Evolutionary conservation across 2,888 invertebrate species (phyloP).

Genomic region (Unio delphinus): DNA sequence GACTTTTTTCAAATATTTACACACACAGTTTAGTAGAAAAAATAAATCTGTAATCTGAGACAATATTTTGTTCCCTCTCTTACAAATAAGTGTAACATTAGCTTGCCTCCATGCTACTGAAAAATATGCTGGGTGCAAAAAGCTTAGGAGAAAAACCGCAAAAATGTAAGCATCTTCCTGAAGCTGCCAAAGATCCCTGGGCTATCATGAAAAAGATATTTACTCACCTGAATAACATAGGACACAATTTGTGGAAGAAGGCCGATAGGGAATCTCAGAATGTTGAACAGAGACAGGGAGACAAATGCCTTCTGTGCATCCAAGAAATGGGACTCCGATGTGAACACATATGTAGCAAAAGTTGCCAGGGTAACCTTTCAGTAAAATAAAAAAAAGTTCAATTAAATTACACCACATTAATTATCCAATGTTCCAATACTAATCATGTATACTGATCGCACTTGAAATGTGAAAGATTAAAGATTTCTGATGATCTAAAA

Average conservation of each 20-base stretch:
- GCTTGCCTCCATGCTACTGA: too few relatives aligned
- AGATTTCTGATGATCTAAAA: too few relatives aligned
- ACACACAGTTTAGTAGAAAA: too few relatives aligned
- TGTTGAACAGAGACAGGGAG: constrained; percentile 96
- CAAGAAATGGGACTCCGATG: constrained; percentile 85
- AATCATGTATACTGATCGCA: too few relatives aligned
- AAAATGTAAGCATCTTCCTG: constrained; percentile 68
- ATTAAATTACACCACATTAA: too few relatives aligned
- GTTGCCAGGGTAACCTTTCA: constrained; percentile 69
- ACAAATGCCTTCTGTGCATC: constrained; percentile 95
- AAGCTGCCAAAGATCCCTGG: constrained; percentile 40
- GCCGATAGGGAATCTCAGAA: constrained; percentile 94
- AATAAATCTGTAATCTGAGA: too few relatives aligned
- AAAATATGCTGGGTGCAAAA: not conserved
- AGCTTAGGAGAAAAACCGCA: not conserved
- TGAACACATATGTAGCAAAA: constrained; percentile 77
- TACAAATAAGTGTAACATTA: too few relatives aligned
- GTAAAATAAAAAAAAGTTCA: not conserved
- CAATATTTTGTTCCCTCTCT: too few relatives aligned
- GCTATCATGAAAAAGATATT: not conserved
- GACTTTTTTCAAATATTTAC: too few relatives aligned
- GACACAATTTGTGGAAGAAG: constrained; percentile 95
- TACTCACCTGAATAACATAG: constrained; percentile 67
- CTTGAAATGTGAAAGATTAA: too few relatives aligned
- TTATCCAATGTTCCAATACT: too few relatives aligned